Evolutionary conservation across 2,888 invertebrate species (phyloP).

Genomic region (Chrysomela aeneicollis): DNA sequence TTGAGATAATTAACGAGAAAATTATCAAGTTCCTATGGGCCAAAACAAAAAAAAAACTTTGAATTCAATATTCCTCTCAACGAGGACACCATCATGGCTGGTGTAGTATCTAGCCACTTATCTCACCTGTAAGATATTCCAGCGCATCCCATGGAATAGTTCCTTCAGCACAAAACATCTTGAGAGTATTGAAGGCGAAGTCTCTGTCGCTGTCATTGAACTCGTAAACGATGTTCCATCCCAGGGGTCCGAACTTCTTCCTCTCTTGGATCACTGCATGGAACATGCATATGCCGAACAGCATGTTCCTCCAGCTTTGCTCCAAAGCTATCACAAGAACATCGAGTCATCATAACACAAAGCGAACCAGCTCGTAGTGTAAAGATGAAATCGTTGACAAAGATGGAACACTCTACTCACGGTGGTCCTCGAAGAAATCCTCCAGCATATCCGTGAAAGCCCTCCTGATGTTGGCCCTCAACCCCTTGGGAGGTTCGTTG

Average conservation of each 20-base stretch:
- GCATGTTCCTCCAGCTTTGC: constrained; percentile 76
- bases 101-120: too few relatives aligned
- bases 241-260: constrained; percentile 88
- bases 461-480: constrained; percentile 86
- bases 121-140: constrained; percentile 81
- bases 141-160: constrained; percentile 89
- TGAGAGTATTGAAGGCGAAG: constrained; percentile 85
- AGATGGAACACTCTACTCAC: too few relatives aligned
- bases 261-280: constrained; percentile 93
- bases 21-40: too few relatives aligned
- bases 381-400: too few relatives aligned
- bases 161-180: constrained; percentile 78
- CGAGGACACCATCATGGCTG: too few relatives aligned
- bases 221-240: constrained; percentile 94
- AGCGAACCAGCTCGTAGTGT: too few relatives aligned
- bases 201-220: constrained; percentile 93
- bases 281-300: constrained; percentile 89
- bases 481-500: constrained; percentile 92
- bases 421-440: constrained; percentile 82
- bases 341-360: too few relatives aligned
- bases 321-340: constrained; percentile 63
- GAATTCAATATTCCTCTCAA: constrained; percentile 8
- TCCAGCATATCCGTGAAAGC: constrained; percentile 80
- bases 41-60: too few relatives aligned
- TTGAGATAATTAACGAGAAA: too few relatives aligned